Conservation (phyloP, 1,140 invertebrate genomes). For the Carposina sasakii region DNA sequence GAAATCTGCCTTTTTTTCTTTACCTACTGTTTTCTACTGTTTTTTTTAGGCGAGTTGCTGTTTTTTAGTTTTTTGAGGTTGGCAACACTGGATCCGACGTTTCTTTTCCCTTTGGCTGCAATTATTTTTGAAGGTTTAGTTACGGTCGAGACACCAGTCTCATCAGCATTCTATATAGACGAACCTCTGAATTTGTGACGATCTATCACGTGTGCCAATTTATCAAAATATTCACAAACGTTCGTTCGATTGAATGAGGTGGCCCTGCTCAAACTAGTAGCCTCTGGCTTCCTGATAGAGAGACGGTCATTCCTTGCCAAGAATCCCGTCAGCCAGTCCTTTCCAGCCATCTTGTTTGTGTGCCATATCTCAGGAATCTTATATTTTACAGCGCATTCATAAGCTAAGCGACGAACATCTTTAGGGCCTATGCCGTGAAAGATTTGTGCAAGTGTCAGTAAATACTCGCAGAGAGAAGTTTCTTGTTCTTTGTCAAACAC, state of each 20-base stretch:
- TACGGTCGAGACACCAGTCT: conserved; percentile 19
- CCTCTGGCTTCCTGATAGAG: conserved; percentile 37
- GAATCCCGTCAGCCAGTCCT: conserved; percentile 46
- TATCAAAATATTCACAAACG: conserved; percentile 30
- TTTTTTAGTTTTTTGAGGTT: too few species aligned
- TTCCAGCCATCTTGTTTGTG: conserved; percentile 24
- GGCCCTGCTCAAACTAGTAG: conserved; percentile 36
- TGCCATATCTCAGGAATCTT: conserved; percentile 17
- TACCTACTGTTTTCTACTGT: too few species aligned
- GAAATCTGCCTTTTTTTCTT: too few species aligned
- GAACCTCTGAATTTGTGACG: conserved; percentile 3
- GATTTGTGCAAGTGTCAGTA: conserved; percentile 31
- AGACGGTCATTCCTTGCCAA: conserved; percentile 42
- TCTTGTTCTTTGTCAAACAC: conserved; percentile 21
- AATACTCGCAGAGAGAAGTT: conserved; percentile 28
- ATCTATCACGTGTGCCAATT: conserved; percentile 7
- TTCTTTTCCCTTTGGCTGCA: conserved; percentile 32
- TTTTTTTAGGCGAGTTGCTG: too few species aligned
- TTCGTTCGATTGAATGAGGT: conserved; percentile 37
- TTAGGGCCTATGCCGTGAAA: conserved; percentile 31
- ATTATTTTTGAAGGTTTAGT: conserved; percentile 25
- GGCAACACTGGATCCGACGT: conserved; percentile 39
- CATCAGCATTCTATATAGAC: conserved; percentile 11
- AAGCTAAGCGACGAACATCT: conserved; percentile 32
- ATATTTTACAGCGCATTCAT: conserved; percentile 28